These are phyloP conservation scores for Trichacis sp. DNA, from an alignment of 2,888 invertebrate species.

Conservation along the genomic window DNA sequence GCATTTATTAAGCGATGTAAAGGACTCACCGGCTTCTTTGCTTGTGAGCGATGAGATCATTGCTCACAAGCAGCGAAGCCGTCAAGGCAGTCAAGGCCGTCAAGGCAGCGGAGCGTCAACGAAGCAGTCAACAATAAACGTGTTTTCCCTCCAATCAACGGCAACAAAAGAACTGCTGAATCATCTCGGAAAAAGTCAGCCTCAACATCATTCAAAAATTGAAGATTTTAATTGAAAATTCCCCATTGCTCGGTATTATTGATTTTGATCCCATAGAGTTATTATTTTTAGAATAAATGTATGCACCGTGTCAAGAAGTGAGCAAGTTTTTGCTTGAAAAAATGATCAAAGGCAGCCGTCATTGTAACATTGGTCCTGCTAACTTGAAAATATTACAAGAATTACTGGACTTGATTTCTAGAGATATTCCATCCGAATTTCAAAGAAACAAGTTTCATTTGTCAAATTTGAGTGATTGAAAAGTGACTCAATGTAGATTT, in stretches of 20 bases:
- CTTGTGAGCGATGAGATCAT: slow-evolving; percentile 30
- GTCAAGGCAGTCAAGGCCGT: too few relatives aligned
- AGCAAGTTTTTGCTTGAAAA: not conserved
- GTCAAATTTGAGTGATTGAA: too few relatives aligned
- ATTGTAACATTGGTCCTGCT: too few relatives aligned
- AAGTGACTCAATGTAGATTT: too few relatives aligned
- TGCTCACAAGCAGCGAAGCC: too few relatives aligned
- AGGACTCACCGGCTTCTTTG: slow-evolving; percentile 9
- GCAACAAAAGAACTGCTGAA: too few relatives aligned
- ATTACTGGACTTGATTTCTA: not conserved
- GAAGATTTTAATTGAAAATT: too few relatives aligned
- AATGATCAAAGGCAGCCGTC: too few relatives aligned
- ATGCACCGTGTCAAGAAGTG: not conserved
- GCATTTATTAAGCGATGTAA: slow-evolving; percentile 19
- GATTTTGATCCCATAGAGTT: not conserved
- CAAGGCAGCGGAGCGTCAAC: too few relatives aligned
- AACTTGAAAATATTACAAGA: not conserved
- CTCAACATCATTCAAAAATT: slow-evolving; percentile 16
- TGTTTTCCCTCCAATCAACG: too few relatives aligned
- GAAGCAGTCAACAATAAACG: too few relatives aligned
- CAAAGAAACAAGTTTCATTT: not conserved
- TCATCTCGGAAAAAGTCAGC: slow-evolving; percentile 2
- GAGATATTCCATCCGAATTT: slow-evolving; percentile 8
- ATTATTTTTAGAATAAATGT: not conserved
- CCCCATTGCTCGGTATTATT: slow-evolving; percentile 5